Evolutionary conservation across 2,113 vertebrate species (phyloP).

Genomic region (Martes martes): DNA sequence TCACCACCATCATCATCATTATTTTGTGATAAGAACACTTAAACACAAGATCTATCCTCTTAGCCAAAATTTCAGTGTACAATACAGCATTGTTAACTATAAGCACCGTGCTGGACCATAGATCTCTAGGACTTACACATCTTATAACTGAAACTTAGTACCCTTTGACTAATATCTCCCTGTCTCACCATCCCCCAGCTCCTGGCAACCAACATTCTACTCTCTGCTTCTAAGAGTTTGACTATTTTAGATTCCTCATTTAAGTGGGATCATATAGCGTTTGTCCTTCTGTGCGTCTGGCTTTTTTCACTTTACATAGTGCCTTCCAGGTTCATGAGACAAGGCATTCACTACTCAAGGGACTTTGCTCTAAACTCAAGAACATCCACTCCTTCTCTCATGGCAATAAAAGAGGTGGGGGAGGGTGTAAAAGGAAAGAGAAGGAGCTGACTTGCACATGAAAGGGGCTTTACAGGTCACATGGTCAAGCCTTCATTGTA

Average conservation of each 20-base stretch:
- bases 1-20: background rate
- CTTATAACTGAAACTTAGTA: background rate
- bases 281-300: background rate
- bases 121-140: background rate
- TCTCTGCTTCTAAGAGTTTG: background rate
- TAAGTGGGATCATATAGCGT: background rate
- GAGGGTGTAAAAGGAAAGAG: background rate
- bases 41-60: background rate
- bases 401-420: background rate
- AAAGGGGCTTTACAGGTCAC: background rate
- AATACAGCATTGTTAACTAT: background rate
- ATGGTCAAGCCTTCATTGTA: background rate
- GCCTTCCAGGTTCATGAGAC: background rate
- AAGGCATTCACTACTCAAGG: background rate
- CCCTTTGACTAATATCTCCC: background rate
- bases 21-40: background rate
- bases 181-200: background rate
- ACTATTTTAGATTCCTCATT: background rate
- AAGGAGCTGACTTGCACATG: background rate
- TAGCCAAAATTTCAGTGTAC: background rate
- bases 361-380: background rate
- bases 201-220: background rate
- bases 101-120: background rate
- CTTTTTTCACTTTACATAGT: background rate
- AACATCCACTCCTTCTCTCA: background rate